Conservation (phyloP, 1,140 invertebrate species). For the Holotrichia oblita region DNA sequence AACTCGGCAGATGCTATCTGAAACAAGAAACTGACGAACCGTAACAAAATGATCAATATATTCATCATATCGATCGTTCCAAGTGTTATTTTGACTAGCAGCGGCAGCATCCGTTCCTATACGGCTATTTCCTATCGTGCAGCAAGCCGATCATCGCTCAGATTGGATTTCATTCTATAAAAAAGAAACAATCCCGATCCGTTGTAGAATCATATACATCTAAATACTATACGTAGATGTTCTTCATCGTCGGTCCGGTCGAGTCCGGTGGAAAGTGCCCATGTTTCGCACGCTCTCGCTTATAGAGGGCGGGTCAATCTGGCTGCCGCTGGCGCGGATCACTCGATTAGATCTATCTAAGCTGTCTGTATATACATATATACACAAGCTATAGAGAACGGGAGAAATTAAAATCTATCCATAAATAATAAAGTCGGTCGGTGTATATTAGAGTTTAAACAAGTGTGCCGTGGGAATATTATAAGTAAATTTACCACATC, state of each 20-base stretch:
- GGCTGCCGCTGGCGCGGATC: constrained; percentile 34
- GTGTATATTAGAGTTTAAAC: constrained; percentile 10
- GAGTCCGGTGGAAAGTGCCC: constrained; percentile 1
- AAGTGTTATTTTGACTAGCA: constrained; percentile 35
- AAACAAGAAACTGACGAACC: constrained; percentile 31
- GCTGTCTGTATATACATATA: not conserved
- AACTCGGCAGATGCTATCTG: constrained; percentile 16
- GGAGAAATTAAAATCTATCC: constrained; percentile 36
- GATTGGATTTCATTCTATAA: constrained; percentile 14
- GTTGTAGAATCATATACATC: too few relatives aligned
- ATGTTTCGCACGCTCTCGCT: constrained; percentile 31
- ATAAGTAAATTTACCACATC: constrained; percentile 4
- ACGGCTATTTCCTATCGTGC: constrained; percentile 15
- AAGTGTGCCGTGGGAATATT: constrained; percentile 34
- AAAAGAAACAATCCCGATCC: not conserved
- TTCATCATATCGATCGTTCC: constrained; percentile 17
- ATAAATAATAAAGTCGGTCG: constrained; percentile 36
- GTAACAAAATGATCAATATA: constrained; percentile 36
- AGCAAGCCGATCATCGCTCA: not conserved
- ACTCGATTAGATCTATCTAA: constrained; percentile 17
- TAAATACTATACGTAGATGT: not conserved
- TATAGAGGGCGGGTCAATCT: constrained; percentile 7
- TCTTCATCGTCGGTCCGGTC: not conserved
- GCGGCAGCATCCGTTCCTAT: constrained; percentile 18
- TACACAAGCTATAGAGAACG: not conserved